These are phyloP conservation scores for Albula goreensis DNA, from an alignment of 2,113 vertebrate genomes.

Conservation along the genomic window DNA sequence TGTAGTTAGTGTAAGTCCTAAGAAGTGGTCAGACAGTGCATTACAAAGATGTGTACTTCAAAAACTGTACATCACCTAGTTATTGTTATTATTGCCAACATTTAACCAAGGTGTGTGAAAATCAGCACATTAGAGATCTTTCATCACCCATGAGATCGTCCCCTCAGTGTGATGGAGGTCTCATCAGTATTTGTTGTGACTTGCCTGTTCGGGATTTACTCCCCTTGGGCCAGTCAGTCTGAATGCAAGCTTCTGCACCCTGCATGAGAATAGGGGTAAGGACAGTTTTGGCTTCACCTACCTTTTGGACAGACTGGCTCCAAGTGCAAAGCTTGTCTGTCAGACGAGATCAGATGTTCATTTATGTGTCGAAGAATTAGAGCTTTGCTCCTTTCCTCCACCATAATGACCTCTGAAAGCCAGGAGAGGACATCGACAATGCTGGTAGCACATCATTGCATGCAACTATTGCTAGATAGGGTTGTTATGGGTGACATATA, in stretches of 20 bases:
- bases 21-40: too few species aligned
- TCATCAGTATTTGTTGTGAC: too few species aligned
- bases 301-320: conserved; percentile 1
- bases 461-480: too few species aligned
- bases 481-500: neutral
- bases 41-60: too few species aligned
- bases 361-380: neutral
- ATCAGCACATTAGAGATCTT: too few species aligned
- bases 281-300: neutral
- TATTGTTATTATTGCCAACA: too few species aligned
- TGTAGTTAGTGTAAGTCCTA: too few species aligned
- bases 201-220: too few species aligned
- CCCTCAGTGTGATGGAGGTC: too few species aligned
- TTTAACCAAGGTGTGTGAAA: too few species aligned
- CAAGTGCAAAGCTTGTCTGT: neutral
- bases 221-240: neutral
- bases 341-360: neutral
- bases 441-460: neutral
- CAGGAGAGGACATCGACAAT: neutral
- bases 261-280: neutral
- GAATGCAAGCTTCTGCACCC: neutral
- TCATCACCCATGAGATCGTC: too few species aligned
- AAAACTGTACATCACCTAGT: too few species aligned
- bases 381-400: neutral
- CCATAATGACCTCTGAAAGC: neutral